Base-by-base conservation (phyloP, 2,888 invertebrate species). In the Idaea dimidiata region DNA sequence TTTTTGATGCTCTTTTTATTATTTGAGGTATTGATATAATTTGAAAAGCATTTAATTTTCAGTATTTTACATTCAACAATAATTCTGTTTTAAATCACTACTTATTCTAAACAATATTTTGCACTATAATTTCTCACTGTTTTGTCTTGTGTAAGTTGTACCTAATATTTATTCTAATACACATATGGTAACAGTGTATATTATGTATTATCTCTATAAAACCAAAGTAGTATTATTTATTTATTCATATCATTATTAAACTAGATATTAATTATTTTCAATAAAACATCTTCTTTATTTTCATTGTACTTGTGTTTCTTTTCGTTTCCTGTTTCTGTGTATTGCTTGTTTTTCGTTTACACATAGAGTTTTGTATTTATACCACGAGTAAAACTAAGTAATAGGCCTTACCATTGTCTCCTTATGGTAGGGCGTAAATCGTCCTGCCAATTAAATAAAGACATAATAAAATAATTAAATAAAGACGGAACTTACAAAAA, bases 241-340 rank as follows among this genome's bases (percentile, higher is more conserved):
- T 24, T 68, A 63, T 61, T 67, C 66, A 62, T 71, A 66, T 68
- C 61, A 58, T 61, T 65, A 60, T 54, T 63, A 59, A 24, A 24
- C 5, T 24, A 24, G n/a, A n/a, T 24, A 24, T 5, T 24, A 24
- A 24, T 24, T 24, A 24, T 24, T 66, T 61, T 69, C 56, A 74
- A 75, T 77, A 75, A 74, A 75, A 64, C 70, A 67, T 72, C 64
- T 69, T 69, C 72, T 67, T 75, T 70, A 67, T 71, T 69, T 70
- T 71, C 70, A 74, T 72, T n/a, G n/a, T 70, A 61, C 58, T 66
- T 72, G 71, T 74, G 73, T 75, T 78, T 77, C 76, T 72, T 74
- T 77, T 77, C 64, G 64, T 61, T 66, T 64, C 63, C 67, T 63
- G 65, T 59, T 59, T 57, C 59, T 67, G 62, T 68, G 63, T 59